Percentiles rank a stretch among this genome's conserved stretches.
phyloP scores from a whole-genome alignment of 2,888 invertebrate genomes.

The Scaptomyza parva region DNA sequence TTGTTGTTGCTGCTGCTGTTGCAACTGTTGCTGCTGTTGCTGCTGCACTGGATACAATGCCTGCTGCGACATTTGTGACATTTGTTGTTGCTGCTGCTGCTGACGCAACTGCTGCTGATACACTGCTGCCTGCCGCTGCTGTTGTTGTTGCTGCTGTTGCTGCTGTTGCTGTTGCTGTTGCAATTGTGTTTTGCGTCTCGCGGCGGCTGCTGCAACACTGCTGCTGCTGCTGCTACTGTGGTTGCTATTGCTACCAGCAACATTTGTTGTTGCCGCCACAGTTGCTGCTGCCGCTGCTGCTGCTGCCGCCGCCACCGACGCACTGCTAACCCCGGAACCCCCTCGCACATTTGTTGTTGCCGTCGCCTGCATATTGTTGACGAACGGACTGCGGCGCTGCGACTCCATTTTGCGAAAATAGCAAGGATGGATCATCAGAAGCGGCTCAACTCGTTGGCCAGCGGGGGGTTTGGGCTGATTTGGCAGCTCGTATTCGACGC shows the following conservation, averaged over 20 bases:
- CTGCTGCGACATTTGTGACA: conserved; percentile 78
- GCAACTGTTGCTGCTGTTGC: conserved; percentile 56
- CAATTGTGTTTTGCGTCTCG: conserved; percentile 70
- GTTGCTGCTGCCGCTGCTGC: conserved; percentile 60
- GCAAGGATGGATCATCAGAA: conserved; percentile 95
- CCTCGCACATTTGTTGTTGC: conserved; percentile 74
- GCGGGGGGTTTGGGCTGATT: conserved; percentile 95
- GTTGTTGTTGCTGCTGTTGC: conserved; percentile 68
- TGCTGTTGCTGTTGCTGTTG: conserved; percentile 68
- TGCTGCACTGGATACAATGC: conserved; percentile 74
- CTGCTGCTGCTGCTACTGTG: conserved; percentile 57
- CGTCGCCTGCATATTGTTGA: conserved; percentile 91
- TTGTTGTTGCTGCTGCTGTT: conserved; percentile 52
- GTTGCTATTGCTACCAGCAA: conserved; percentile 41
- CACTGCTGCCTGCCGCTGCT: conserved; percentile 82
- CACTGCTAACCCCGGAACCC: conserved; percentile 62
- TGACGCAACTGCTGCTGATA: conserved; percentile 74
- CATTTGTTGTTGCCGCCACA: conserved; percentile 59
- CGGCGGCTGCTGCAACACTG: conserved; percentile 62
- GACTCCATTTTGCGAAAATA: conserved; percentile 95
- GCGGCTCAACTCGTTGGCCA: conserved; percentile 92
- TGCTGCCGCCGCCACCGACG: conserved; percentile 76
- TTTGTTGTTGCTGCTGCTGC: conserved; percentile 79
- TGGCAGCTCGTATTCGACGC: conserved; percentile 95
- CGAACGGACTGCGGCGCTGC: conserved; percentile 92